Conservation (phyloP, 1,140 invertebrate species). For the Lordiphosa collinella region DNA sequence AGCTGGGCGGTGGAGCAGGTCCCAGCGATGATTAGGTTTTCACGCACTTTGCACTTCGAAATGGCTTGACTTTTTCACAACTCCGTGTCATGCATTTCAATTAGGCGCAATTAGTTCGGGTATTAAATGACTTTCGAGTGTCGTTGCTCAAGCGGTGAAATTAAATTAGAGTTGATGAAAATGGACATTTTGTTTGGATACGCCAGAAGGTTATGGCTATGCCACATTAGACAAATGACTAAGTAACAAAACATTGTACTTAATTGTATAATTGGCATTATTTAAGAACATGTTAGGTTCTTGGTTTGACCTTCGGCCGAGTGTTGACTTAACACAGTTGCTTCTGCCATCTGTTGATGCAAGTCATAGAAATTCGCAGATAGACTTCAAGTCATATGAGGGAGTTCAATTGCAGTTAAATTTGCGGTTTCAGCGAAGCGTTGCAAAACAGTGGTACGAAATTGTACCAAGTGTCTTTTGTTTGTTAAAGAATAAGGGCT, state of each 20-base stretch:
- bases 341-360: constrained; percentile 28
- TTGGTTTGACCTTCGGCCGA: constrained; percentile 37
- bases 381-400: neutral
- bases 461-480: too few species aligned
- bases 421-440: too few species aligned
- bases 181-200: constrained; percentile 23
- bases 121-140: constrained; percentile 18
- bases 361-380: constrained; percentile 2
- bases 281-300: constrained; percentile 53
- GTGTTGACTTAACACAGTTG: constrained; percentile 21
- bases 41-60: constrained; percentile 60
- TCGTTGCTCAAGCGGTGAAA: constrained; percentile 19
- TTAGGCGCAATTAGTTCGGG: constrained; percentile 60
- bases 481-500: too few species aligned
- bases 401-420: too few species aligned
- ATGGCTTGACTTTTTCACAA: constrained; percentile 30
- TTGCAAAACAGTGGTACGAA: too few species aligned
- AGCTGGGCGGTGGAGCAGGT: constrained; percentile 11
- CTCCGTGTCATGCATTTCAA: constrained; percentile 49
- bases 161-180: constrained; percentile 18
- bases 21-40: constrained; percentile 38
- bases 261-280: constrained; percentile 49
- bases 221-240: constrained; percentile 1
- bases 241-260: constrained; percentile 4
- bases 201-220: constrained; percentile 17